Percentiles rank a stretch among this genome's conserved stretches.
These are phyloP conservation scores for Toxotes jaculatrix DNA, from an alignment of 2,113 vertebrate species.

Conservation along the genomic window DNA sequence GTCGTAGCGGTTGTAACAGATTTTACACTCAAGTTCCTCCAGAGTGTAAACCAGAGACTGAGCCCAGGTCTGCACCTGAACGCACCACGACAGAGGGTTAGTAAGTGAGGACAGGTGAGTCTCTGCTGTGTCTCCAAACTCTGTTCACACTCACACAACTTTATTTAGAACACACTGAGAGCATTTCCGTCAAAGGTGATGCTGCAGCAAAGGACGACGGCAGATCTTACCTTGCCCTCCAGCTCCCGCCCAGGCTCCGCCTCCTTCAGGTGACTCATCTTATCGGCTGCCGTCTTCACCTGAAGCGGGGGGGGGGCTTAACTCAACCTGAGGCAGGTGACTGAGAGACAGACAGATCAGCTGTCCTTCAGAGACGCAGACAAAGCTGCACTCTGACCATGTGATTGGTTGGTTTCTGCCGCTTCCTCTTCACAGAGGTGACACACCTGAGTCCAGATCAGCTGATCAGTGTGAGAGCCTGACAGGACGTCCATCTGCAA, in stretches of 20 bases:
- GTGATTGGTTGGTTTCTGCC: not conserved
- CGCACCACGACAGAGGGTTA: not conserved
- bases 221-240: constrained; percentile 64
- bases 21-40: constrained; percentile 90
- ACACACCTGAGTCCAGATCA: constrained; percentile 48
- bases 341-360: not conserved
- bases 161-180: not conserved
- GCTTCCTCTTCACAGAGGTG: not conserved
- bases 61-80: constrained; percentile 71
- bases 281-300: constrained; percentile 19
- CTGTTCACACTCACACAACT: not conserved
- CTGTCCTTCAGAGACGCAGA: too few species aligned
- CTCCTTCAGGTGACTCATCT: constrained; percentile 64
- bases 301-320: constrained; percentile 8
- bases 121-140: not conserved
- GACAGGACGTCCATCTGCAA: constrained; percentile 4
- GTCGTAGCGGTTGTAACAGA: constrained; percentile 90
- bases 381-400: not conserved
- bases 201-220: not conserved
- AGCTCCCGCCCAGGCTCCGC: constrained; percentile 44
- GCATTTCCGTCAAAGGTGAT: not conserved
- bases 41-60: constrained; percentile 69
- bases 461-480: constrained; percentile 24
- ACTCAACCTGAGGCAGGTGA: constrained; percentile 28
- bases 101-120: not conserved